Base-by-base conservation (phyloP, 1,140 invertebrate genomes). In the Drosophila parvula region DNA sequence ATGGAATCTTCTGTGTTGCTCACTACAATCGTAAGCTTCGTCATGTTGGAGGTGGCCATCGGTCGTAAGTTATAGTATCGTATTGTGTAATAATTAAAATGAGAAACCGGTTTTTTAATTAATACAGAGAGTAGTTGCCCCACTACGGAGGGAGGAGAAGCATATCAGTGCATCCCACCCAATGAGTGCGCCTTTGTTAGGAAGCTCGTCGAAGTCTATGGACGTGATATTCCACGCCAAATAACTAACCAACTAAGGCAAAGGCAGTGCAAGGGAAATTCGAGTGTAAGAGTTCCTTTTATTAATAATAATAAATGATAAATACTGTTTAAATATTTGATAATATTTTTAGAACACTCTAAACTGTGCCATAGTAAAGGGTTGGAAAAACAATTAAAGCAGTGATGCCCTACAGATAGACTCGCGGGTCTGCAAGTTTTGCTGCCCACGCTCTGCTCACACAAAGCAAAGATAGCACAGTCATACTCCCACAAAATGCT, bases 101-200 rank as follows among this genome's bases (percentile, higher is more conserved):
- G 7, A 30, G 22, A 22, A 44, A 38, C 12, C 18, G 30, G 36
- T 8, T 41, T 60, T 38, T 65, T 65, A 41, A 44, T 43, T 40
- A 3, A 56, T 78, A 36, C 40, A 86, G 83, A 86, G 53, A 70
- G 27, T n/a, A 65, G 64, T 14, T 86, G 83, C 36, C 18, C 28
- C 4, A 83, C 76, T 6, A 47, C 68, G 6, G 41, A 2, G 11
- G 57, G 68, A 1, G 43, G 58, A 22, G 22, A 22, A 11, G 7
- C 34, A 3, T 83, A 79, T 7, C 28, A 34, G 12, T 86, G 83
- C 41, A 36, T 86, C 10, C 67, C 71, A 0, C 27, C 38, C 5
- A 36, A 41, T 55, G 44, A 83, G n/a, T 86, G 83, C 16, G 44
- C 62, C 11, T 79, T 70, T 36, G 64, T 88, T 8, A 32, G 28